Base-by-base conservation (phyloP, 2,797 vertebrate species). In the Chelonia mydas region DNA sequence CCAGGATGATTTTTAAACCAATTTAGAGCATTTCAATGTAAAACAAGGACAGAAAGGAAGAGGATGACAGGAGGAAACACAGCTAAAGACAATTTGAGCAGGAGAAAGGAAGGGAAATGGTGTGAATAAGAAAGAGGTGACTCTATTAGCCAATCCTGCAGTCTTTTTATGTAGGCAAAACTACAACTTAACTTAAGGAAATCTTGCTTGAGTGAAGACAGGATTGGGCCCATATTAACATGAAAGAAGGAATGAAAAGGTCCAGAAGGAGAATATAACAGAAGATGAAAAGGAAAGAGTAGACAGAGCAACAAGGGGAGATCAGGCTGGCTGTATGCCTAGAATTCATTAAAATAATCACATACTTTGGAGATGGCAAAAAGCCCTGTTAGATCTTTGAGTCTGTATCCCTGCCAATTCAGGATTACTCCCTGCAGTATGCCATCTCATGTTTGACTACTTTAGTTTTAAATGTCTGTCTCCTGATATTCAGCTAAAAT, bases 391-490 rank as follows among this genome's bases (percentile, higher is more conserved):
- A 2, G 31, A 45, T 41, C 83, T 37, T n/a, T 28, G 16, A 72
- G 53, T 28, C 0, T 0, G 11, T 16, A 33, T 12, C 27, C 47
- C 28, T 2, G 1, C 31, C 57, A 31, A 31, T 16, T 19, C 11
- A 5, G 59, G 59, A 50, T 61, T 80, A 47, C 37, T 80, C 16
- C 11, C 41, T 49, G 5, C 37, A 54, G 47, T 17, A 77, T n/a
- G 54, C 28, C 11, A 57, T 27, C 41, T 77, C 17, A 47, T 53
- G 51, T 55, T 45, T 33, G 23, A 11, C 31, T 19, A 31, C 12
- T 33, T 91, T 74, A 72, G 11, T 25, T 49, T 76, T 23, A 65
- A 83, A 50, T 80, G 16, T 17, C 12, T 2, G 1, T 74, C 45
- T 50, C 27, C 33, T n/a, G 28, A 19, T 17, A 28, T 41, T 53